Base-by-base conservation (phyloP, 2,888 invertebrate species). In the Tyria jacobaeae region DNA sequence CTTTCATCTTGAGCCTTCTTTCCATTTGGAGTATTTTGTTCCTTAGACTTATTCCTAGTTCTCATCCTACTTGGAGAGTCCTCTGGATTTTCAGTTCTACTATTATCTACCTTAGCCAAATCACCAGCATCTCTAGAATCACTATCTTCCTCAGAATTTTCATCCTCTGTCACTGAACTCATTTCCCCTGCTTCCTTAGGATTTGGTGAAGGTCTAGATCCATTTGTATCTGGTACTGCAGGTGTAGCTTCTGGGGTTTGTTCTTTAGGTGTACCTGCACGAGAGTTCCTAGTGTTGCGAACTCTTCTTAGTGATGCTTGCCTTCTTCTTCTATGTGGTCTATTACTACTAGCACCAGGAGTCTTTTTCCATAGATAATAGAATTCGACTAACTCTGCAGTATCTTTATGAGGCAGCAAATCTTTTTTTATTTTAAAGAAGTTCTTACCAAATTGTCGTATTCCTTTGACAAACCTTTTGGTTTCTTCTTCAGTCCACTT, bases 351-450 rank as follows among this genome's bases (percentile, higher is more conserved):
- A 68, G 99, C 99, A 81, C 98, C 98, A 24, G 99, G 98, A 44
- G 99, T 99, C 94, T 99, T 99, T 95, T 99, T 99, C 99, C 99
- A 99, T 85, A 99, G 95, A 94, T 99, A 99, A 94, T 99, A 99
- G 94, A 98, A 99, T 90, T 99, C 99, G 59, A 99, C 99, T 84
- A 99, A 94, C 89, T 99, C 99, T 60, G 98, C 97, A 82, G 99
- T 99, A 86, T 99, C 99, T 95, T 99, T 98, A 89, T 99, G 98
- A 60, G 99, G 98, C 78, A 99, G 94, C 77, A 99, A 95, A 92
- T 99, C 99, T 91, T 99, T 99, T 80, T 97, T 96, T 83, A 99
- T 99, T 84, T 98, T 97, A 93, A 99, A 99, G 94, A 99, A 99
- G 94, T 99, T 99, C 94, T 99, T 99, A 79, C 99, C 99, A 94